These are phyloP conservation scores for Bubalus kerabau DNA, from an alignment of 2,113 vertebrate species.

Conservation along the genomic window DNA sequence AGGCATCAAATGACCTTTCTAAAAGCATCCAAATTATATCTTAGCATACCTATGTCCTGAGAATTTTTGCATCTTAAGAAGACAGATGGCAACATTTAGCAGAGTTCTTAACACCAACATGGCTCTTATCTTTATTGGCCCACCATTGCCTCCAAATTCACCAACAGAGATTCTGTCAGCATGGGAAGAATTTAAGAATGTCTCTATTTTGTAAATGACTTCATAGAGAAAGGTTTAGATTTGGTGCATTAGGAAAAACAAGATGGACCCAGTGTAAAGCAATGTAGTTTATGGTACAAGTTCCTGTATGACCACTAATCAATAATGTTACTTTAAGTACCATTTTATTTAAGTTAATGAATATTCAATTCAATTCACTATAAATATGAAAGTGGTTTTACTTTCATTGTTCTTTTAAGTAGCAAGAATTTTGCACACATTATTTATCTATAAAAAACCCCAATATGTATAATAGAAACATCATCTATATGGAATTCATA, in stretches of 20 bases:
- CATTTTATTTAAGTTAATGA: background rate
- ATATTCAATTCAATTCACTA: background rate
- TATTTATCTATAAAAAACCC: background rate
- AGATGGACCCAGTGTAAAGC: background rate
- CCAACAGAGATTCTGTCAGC: background rate
- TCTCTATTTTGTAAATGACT: background rate
- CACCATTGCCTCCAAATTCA: background rate
- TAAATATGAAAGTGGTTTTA: background rate
- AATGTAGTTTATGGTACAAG: background rate
- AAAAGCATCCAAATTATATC: background rate
- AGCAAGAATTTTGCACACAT: background rate
- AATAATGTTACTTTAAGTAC: background rate
- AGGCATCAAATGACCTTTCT: background rate
- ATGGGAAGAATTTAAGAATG: background rate
- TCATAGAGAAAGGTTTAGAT: background rate
- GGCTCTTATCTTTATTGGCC: background rate
- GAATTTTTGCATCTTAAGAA: background rate
- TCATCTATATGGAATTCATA: background rate
- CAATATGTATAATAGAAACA: background rate
- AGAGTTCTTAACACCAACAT: background rate
- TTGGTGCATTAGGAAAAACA: background rate
- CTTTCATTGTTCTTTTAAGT: background rate
- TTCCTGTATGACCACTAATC: background rate
- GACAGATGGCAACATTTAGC: background rate
- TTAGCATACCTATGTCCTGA: background rate